Conservation (phyloP, 2,797 vertebrate species). For the Sebastes oblongus region DNA sequence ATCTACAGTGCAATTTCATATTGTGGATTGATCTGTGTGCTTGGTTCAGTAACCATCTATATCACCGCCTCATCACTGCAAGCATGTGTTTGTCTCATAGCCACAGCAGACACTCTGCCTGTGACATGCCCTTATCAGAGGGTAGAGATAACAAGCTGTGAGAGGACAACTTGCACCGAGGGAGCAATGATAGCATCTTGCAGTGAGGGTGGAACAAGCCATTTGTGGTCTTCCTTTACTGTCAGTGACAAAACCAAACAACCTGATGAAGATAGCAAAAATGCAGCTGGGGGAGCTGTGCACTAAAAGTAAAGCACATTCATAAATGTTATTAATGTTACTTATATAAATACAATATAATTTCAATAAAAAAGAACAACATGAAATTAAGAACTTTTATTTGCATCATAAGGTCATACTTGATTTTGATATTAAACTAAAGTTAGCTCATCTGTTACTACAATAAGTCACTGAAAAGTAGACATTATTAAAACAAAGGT, state of each 20-base stretch:
- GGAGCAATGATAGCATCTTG: conserved; percentile 37
- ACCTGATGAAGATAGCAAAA: not conserved
- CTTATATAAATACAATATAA: not conserved
- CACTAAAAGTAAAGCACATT: not conserved
- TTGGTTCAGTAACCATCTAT: conserved; percentile 2
- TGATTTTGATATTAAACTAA: not conserved
- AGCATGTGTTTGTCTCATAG: conserved; percentile 4
- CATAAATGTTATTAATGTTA: not conserved
- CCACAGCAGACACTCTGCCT: conserved; percentile 39
- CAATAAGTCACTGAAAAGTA: not conserved
- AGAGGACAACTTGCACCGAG: conserved; percentile 49
- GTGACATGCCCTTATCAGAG: conserved; percentile 63
- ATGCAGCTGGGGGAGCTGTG: not conserved
- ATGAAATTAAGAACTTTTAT: not conserved
- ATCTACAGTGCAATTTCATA: not conserved
- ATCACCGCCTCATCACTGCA: not conserved
- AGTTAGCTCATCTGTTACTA: not conserved
- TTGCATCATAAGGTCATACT: not conserved
- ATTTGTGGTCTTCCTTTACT: conserved; percentile 17
- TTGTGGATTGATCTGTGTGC: not conserved
- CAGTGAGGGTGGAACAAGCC: conserved; percentile 32
- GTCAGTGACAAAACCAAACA: not conserved
- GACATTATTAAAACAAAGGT: not conserved
- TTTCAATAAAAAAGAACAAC: not conserved
- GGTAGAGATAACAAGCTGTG: conserved; percentile 64